These are phyloP conservation scores for Diadumene lineata DNA, from an alignment of 92 coral and sea anemone species.

Conservation along the genomic window DNA sequence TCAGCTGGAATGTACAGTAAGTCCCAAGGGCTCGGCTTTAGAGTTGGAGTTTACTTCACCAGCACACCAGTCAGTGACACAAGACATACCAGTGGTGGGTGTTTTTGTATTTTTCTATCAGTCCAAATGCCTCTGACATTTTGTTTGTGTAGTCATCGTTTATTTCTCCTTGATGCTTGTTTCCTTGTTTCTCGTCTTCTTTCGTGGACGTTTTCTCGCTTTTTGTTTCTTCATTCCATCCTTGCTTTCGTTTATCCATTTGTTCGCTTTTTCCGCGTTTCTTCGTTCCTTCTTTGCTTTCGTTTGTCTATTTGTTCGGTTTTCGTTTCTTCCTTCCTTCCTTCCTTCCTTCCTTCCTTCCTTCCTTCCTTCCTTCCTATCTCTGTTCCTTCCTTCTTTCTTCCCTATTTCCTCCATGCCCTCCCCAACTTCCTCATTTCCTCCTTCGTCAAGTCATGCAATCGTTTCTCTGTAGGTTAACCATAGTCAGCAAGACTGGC, in stretches of 20 bases:
- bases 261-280: background rate
- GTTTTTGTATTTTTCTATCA: background rate
- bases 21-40: conserved; percentile 86
- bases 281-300: background rate
- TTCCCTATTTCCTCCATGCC: background rate
- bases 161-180: no score
- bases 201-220: no score
- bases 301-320: background rate
- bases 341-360: background rate
- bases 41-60: conserved; percentile 92
- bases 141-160: no score
- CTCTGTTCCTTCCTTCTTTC: background rate
- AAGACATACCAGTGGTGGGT: conserved; percentile 96
- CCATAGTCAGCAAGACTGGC: conserved; percentile 95
- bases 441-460: background rate
- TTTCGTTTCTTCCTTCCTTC: background rate
- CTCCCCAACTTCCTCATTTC: background rate
- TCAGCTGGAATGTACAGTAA: conserved; percentile 96
- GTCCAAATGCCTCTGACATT: no score
- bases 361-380: background rate
- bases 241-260: background rate
- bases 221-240: background rate
- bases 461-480: conserved; percentile 65
- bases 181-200: background rate
- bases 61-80: conserved; percentile 94